Conservation (phyloP, 1,140 invertebrate species). For the Trialeurodes vaporariorum region DNA sequence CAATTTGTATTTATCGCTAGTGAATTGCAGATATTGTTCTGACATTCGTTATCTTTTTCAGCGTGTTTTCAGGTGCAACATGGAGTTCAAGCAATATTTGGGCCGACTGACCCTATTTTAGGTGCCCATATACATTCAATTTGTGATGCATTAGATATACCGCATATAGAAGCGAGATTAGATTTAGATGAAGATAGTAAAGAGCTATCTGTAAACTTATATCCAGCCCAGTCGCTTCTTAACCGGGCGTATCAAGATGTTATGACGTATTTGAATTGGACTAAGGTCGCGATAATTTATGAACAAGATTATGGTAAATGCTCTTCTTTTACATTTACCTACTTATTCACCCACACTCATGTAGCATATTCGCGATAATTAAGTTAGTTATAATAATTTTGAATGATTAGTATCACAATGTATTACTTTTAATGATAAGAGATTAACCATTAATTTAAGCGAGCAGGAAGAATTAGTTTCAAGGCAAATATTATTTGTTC, state of each 20-base stretch:
- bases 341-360: not conserved
- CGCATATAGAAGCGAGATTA: slow-evolving; percentile 52
- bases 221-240: slow-evolving; percentile 51
- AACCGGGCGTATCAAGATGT: slow-evolving; percentile 52
- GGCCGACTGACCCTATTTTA: slow-evolving; percentile 46
- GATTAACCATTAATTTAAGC: no score
- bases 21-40: no score
- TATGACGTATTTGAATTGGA: slow-evolving; percentile 57
- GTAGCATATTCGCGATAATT: no score
- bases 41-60: no score
- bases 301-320: slow-evolving; percentile 55
- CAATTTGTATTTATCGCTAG: no score
- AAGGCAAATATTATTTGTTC: no score
- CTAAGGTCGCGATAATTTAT: slow-evolving; percentile 55
- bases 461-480: no score
- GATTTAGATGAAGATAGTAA: slow-evolving; percentile 40
- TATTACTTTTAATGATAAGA: slow-evolving; percentile 3
- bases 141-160: slow-evolving; percentile 56
- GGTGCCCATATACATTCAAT: slow-evolving; percentile 55
- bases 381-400: slow-evolving; percentile 4
- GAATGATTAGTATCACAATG: slow-evolving; percentile 15
- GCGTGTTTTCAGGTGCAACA: slow-evolving; percentile 50
- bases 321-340: not conserved
- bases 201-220: slow-evolving; percentile 54
- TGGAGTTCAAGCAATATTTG: slow-evolving; percentile 52